A percentile compares a stretch with the other conserved stretches of the same genome.
phyloP scores from a whole-genome alignment of 1,140 invertebrate species.

The Chironomus striatipennis region DNA sequence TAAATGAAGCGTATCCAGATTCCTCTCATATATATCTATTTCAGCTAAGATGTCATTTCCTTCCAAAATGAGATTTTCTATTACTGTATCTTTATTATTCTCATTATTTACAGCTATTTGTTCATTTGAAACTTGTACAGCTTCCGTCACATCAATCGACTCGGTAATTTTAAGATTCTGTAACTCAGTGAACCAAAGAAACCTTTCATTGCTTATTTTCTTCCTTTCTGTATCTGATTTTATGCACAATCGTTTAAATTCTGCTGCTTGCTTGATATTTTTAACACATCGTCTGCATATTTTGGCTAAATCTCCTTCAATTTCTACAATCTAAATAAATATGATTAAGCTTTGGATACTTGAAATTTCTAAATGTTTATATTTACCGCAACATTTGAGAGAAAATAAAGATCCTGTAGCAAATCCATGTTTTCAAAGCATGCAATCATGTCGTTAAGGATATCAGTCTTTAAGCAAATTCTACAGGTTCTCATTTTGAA shows the following conservation, averaged over 20 bases:
- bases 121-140: background rate
- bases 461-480: background rate
- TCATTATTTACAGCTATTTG: no score
- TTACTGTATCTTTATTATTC: no score
- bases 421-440: background rate
- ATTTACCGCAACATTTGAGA: background rate
- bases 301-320: background rate
- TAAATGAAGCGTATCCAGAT: no score
- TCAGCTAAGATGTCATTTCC: no score
- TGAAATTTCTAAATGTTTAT: background rate
- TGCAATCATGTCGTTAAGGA: background rate
- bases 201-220: background rate
- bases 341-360: background rate
- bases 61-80: no score
- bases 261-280: background rate
- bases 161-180: background rate
- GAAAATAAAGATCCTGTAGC: background rate
- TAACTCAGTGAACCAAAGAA: background rate
- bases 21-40: no score
- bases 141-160: background rate
- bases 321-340: slow-evolving; percentile 18
- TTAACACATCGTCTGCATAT: background rate
- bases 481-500: background rate
- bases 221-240: background rate
- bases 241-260: background rate